Evolutionary conservation across 2,113 vertebrate species (phyloP), one percentile per base, ranked within the genome.

Genomic region (Passer domesticus): DNA sequence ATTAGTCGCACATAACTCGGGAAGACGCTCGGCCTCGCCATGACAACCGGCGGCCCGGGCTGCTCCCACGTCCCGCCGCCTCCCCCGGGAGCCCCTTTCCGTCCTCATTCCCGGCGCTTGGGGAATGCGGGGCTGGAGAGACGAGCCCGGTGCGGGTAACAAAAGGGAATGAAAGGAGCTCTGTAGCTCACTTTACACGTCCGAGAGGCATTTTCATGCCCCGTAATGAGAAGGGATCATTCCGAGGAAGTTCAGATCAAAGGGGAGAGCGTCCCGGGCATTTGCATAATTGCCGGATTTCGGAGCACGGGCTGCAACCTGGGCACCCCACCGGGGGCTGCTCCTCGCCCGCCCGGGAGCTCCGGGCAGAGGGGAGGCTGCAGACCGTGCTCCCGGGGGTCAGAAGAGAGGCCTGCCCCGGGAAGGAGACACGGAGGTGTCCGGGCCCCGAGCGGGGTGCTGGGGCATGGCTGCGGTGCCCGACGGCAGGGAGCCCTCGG

Each of bases 171-270:
- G 81, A 89, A 93, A 92, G 69, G 52, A 78, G 80, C 83, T 91
- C 85, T 80, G 60, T 67, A 43, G 68, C 70, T 95, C 90, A 46
- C 83, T 96, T 89, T 67, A 85, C 59, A 39, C 80, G 83, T 91
- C 90, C 73, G 79, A 95, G 78, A 90, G 83, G 74, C 94, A 59
- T 93, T 90, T 97, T 91, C 75, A 20, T 91, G 90, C 73, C 91
- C 73, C 50, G 31, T 89, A 89, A 94, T 80, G 83, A 87, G 74
- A 89, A 70, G 53, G n/a, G 63, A 89, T 93, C 69, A 9, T 83
- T 95, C 77, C 82, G 56, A 87, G 86, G 91, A 97, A 96, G 95
- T 95, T 95, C 74, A 79, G 58, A 90, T 95, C 95, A 94, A 94
- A 95, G 69, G n/a, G 44, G 90, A 93, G 33, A 82, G 44, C 67